A percentile compares a stretch with the other conserved stretches of the same genome.
Evolutionary conservation across 2,888 invertebrate species (phyloP).

Genomic region (Drosophila phalerata): DNA sequence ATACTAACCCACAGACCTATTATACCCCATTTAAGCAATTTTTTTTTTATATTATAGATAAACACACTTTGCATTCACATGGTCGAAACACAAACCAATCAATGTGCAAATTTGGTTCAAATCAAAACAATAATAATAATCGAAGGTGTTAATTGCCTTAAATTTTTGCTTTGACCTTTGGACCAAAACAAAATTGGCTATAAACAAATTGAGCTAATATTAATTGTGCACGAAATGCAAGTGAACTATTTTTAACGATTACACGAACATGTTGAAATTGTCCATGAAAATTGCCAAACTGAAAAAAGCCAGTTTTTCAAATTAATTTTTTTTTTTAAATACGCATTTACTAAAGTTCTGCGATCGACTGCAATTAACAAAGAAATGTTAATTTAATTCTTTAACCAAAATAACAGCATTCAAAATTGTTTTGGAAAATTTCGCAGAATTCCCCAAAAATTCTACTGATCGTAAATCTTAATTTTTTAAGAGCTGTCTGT

Average conservation of each 20-base stretch:
- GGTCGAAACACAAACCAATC: constrained; percentile 6
- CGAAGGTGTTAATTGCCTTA: constrained; percentile 23
- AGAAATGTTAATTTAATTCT: constrained; percentile 17
- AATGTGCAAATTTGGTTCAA: constrained; percentile 21
- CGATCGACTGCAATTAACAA: constrained; percentile 11
- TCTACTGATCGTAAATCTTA: constrained; percentile 15
- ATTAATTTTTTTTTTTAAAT: background rate
- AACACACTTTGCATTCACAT: background rate
- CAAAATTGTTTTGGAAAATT: constrained; percentile 14
- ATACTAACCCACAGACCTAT: background rate
- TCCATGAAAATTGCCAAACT: background rate
- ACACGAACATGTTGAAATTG: background rate
- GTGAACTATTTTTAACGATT: constrained; percentile 4
- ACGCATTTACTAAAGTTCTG: constrained; percentile 9
- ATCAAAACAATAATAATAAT: constrained; percentile 28
- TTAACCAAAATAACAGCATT: constrained; percentile 1
- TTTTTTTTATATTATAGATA: background rate
- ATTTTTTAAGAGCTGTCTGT: background rate
- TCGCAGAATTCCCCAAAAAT: constrained; percentile 7
- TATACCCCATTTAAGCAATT: background rate
- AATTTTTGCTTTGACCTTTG: constrained; percentile 22
- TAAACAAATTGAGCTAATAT: constrained; percentile 5
- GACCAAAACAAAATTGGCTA: background rate
- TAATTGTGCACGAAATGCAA: constrained; percentile 6
- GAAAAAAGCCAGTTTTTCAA: background rate